These are phyloP conservation scores for Megaustenia siamemsis DNA, from an alignment of 2,888 invertebrate species.

Conservation along the genomic window DNA sequence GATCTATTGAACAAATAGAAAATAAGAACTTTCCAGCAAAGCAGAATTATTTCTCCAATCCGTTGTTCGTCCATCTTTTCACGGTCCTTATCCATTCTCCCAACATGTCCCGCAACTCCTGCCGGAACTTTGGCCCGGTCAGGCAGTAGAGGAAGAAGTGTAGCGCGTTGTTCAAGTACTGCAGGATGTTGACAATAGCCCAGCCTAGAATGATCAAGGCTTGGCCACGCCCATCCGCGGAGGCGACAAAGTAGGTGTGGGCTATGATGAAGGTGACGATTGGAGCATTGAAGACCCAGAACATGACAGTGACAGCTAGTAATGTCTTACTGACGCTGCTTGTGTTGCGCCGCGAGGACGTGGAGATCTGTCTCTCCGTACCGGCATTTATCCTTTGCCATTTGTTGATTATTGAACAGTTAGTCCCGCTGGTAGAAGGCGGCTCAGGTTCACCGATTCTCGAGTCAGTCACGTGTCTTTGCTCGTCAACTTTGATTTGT, in stretches of 20 bases:
- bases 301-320: conserved; percentile 67
- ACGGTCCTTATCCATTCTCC: background rate
- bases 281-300: conserved; percentile 68
- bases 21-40: background rate
- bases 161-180: conserved; percentile 69
- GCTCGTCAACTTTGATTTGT: background rate
- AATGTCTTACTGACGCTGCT: conserved; percentile 54
- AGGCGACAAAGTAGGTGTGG: conserved; percentile 61
- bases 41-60: background rate
- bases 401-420: background rate
- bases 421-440: background rate
- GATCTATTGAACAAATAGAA: no score
- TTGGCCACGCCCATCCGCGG: conserved; percentile 51
- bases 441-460: background rate
- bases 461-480: no score
- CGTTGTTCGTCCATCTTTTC: background rate
- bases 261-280: conserved; percentile 69
- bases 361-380: background rate
- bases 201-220: conserved; percentile 66
- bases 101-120: conserved; percentile 61
- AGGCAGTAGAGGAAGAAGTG: conserved; percentile 73
- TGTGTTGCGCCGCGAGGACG: background rate
- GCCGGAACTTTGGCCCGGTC: conserved; percentile 68
- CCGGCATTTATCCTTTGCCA: background rate
- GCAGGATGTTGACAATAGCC: conserved; percentile 70